A percentile compares a stretch with the other conserved stretches of the same genome.
Conservation (phyloP, 1,140 invertebrate species). For the Drosophila mayri region DNA sequence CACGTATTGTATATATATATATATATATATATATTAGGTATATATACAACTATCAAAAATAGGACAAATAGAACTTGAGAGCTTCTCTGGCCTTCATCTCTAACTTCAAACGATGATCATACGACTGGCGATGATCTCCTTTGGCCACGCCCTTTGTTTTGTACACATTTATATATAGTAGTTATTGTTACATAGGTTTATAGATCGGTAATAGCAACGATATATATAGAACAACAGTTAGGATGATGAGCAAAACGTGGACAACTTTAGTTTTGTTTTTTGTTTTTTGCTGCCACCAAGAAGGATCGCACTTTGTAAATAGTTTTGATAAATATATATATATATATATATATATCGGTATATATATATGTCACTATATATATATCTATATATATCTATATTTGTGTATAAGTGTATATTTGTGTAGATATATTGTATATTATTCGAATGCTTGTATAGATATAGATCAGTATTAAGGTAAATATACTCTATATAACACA, state of each 20-base stretch:
- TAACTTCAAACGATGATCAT: not conserved
- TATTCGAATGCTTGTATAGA: constrained; percentile 23
- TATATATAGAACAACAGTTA: constrained; percentile 46
- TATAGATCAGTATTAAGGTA: constrained; percentile 41
- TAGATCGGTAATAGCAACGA: constrained; percentile 42
- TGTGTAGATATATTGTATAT: constrained; percentile 33
- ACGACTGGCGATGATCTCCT: not conserved
- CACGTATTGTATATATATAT: constrained; percentile 25
- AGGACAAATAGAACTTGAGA: constrained; percentile 68
- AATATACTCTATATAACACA: constrained; percentile 39
- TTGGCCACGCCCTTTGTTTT: constrained; percentile 1
- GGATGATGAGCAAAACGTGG: constrained; percentile 51
- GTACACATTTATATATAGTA: constrained; percentile 34
- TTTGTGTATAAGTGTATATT: constrained; percentile 16
- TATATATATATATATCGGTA: constrained; percentile 5
- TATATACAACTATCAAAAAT: constrained; percentile 78
- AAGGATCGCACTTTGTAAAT: constrained; percentile 68
- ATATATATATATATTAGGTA: constrained; percentile 33
- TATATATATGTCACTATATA: too few relatives aligned
- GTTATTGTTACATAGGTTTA: constrained; percentile 43
- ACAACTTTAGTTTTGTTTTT: constrained; percentile 36
- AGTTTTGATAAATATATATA: constrained; percentile 43
- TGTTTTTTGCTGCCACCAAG: constrained; percentile 43
- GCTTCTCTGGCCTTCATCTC: constrained; percentile 18
- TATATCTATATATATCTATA: constrained; percentile 15